Evolutionary conservation across 2,888 invertebrate genomes (phyloP).

Genomic region (Azorinus chamasolen): DNA sequence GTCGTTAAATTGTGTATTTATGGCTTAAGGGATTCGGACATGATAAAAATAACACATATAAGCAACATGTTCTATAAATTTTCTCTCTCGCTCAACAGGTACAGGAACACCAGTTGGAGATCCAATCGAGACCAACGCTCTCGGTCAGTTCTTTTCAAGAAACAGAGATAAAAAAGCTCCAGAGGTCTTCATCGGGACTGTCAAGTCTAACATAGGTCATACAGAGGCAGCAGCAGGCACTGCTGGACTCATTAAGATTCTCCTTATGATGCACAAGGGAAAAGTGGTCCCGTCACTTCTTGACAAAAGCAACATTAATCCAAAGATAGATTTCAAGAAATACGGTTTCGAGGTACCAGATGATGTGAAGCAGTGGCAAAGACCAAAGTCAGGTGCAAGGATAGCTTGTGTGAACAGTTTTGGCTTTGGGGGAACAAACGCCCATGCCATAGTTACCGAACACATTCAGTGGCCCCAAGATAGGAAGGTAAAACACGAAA

Average conservation of each 20-base stretch:
- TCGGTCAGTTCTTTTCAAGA: constrained; percentile 59
- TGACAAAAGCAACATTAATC: constrained; percentile 62
- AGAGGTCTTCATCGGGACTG: constrained; percentile 71
- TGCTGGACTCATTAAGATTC: constrained; percentile 76
- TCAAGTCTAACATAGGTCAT: constrained; percentile 80
- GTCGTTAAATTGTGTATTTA: too few relatives aligned
- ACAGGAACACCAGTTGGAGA: constrained; percentile 76
- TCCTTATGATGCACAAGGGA: constrained; percentile 77
- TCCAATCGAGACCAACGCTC: constrained; percentile 68
- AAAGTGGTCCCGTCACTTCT: constrained; percentile 69
- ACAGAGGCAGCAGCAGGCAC: constrained; percentile 77
- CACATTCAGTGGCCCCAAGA: background rate
- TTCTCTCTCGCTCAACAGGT: constrained; percentile 51
- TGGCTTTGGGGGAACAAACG: constrained; percentile 72
- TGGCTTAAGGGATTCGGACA: too few relatives aligned
- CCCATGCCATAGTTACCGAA: constrained; percentile 59
- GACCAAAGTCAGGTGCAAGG: background rate
- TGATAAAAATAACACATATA: too few relatives aligned
- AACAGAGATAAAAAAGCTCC: background rate
- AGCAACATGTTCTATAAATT: too few relatives aligned
- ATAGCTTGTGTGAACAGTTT: constrained; percentile 65
- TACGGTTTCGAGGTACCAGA: constrained; percentile 16
- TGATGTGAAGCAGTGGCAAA: background rate
- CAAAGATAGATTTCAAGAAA: constrained; percentile 66
- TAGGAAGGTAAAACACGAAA: background rate